A percentile compares a stretch with the other conserved stretches of the same genome.
Evolutionary conservation across 2,888 invertebrate genomes (phyloP).

Genomic region (Coleophora deauratella): DNA sequence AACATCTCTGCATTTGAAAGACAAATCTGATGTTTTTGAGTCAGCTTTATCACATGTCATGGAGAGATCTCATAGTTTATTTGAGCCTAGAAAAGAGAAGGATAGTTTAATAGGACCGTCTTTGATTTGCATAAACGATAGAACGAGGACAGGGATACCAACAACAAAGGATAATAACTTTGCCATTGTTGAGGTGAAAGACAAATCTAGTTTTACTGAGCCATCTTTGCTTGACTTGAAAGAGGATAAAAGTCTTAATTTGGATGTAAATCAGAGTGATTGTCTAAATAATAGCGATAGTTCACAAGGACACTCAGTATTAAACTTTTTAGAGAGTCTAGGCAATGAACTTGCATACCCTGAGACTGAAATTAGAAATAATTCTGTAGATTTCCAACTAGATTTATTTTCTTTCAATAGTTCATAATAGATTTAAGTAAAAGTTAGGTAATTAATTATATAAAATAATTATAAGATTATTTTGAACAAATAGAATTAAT

Average conservation of each 20-base stretch:
- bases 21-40: conserved; percentile 4
- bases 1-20: not conserved
- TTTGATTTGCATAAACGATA: not conserved
- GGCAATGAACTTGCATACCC: conserved; percentile 53
- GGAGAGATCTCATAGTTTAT: conserved; percentile 6
- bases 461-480: conserved; percentile 14
- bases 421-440: conserved; percentile 26
- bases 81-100: not conserved
- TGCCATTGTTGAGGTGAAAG: not conserved
- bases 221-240: conserved; percentile 2
- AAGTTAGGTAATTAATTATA: conserved; percentile 16
- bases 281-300: conserved; percentile 16
- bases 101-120: conserved; percentile 4
- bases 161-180: too few relatives aligned
- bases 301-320: conserved; percentile 47
- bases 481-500: conserved; percentile 23
- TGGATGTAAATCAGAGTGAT: conserved; percentile 6
- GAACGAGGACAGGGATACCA: not conserved
- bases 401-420: conserved; percentile 61
- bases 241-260: conserved; percentile 2
- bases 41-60: conserved; percentile 7
- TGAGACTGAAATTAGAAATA: conserved; percentile 58
- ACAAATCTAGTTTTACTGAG: not conserved
- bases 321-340: conserved; percentile 57
- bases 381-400: conserved; percentile 54